phyloP scores from a whole-genome alignment of 2,888 invertebrate species.

The Aethes cnicana region DNA sequence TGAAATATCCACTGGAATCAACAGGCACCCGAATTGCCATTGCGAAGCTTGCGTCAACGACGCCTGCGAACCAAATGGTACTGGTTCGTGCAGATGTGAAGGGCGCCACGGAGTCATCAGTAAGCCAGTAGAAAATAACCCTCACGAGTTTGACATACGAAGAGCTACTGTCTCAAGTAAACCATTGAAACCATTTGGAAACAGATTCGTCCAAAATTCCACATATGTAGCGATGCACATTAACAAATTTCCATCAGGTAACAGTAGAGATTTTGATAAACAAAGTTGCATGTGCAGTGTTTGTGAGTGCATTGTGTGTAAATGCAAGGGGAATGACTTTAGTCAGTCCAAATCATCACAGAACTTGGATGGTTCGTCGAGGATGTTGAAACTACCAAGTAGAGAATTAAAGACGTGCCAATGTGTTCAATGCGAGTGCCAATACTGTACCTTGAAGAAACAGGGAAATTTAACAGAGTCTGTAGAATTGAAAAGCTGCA shows the following conservation, averaged over 20 bases:
- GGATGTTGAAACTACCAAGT: background rate
- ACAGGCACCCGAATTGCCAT: conserved; percentile 44
- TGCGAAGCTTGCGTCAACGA: conserved; percentile 52
- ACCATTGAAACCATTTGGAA: background rate
- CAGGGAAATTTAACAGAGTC: background rate
- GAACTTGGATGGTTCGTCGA: background rate
- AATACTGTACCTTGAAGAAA: conserved; percentile 35
- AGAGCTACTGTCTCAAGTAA: conserved; percentile 37
- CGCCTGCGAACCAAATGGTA: conserved; percentile 44
- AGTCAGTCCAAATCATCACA: conserved; percentile 33
- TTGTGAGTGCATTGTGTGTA: conserved; percentile 52
- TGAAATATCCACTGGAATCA: conserved; percentile 50
- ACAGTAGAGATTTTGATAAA: background rate
- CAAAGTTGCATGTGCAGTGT: conserved; percentile 36
- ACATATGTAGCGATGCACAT: background rate
- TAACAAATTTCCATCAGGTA: background rate
- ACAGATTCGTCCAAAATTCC: no score
- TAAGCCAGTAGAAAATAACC: conserved; percentile 49
- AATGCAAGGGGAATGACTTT: conserved; percentile 36
- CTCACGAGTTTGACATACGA: conserved; percentile 53
- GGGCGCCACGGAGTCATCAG: conserved; percentile 43
- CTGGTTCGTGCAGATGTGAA: conserved; percentile 49
- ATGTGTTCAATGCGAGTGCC: conserved; percentile 42
- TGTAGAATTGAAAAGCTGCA: conserved; percentile 30
- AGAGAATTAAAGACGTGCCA: conserved; percentile 32